Evolutionary conservation across 2,113 vertebrate species (phyloP), one percentile per base, ranked within the genome.

Genomic region (Clarias batrachus): DNA sequence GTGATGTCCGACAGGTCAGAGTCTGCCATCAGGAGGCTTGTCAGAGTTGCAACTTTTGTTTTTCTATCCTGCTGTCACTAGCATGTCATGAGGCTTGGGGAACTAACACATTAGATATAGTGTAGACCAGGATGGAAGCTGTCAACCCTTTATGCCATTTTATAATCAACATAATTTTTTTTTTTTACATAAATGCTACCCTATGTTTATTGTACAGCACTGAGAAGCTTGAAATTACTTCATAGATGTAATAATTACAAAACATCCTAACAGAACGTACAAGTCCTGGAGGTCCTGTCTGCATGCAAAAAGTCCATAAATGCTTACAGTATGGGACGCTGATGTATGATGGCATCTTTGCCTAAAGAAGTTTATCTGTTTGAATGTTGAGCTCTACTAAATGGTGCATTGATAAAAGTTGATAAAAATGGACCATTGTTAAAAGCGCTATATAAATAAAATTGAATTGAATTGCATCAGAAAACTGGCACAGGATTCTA

Each of bases 101-200:
- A 84, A 59, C 66, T 65, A 89, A 85, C 62, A 85, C 88, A 90
- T 63, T 68, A 87, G 81, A 86, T 82, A 86, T 82, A n/a, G 30
- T 66, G 57, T 84, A 85, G 68, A 88, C 89, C 86, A 91, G 74
- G 71, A 90, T 77, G 78, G 81, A 80, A 86, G 79, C 81, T 80
- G 78, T 83, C 62, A 80, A 84, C 84, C 60, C 65, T 73, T 16
- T 37, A 85, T 63, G 88, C 76, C 8, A 85, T 89, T 52, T 83
- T 80, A 91, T 87, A 70, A 81, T 79, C 89, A 59, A 60, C 86
- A 82, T 33, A 33, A 33, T 33, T 33, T 33, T 33, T 33, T 33
- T 33, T 33, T 33, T 33, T 33, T 33, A 33, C 30, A 33, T 33
- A 33, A 33, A 89, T 91, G 87, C 92, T 87, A 54, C 91, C 88